Evolutionary conservation across 1,140 invertebrate genomes (phyloP).

Genomic region (Heterodera carotae): DNA sequence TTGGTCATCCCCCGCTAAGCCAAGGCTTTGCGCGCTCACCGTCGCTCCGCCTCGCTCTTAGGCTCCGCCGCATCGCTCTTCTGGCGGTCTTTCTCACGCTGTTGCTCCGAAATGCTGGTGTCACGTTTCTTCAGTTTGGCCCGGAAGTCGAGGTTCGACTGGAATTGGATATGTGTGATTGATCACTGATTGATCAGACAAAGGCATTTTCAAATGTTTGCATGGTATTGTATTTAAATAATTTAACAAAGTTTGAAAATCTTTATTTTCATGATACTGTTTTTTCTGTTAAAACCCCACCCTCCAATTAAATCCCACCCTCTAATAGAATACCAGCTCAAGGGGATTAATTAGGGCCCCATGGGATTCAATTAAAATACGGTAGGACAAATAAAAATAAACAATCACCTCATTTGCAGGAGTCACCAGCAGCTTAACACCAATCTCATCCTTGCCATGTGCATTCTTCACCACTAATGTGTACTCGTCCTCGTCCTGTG

Average conservation of each 20-base stretch:
- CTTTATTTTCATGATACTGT: no score
- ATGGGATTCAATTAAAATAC: no score
- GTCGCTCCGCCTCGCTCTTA: conserved; percentile 59
- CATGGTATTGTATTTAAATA: no score
- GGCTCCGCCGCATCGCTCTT: conserved; percentile 49
- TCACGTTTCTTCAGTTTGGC: conserved; percentile 87
- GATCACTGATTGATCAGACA: no score
- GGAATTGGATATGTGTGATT: neutral
- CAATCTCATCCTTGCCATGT: conserved; percentile 88
- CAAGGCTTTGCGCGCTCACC: conserved; percentile 30
- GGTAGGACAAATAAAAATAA: neutral
- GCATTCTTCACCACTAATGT: conserved; percentile 86
- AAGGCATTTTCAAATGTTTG: no score
- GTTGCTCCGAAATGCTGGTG: conserved; percentile 45
- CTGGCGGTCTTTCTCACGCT: conserved; percentile 36
- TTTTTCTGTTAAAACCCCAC: no score
- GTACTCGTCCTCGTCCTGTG: conserved; percentile 95
- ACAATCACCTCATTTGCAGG: neutral
- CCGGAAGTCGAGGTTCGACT: conserved; percentile 90
- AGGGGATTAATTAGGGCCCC: no score
- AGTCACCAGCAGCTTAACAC: conserved; percentile 73
- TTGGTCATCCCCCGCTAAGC: no score
- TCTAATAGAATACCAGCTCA: no score
- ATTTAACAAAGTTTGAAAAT: no score
- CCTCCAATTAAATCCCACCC: no score